Base-by-base conservation (phyloP, 2,888 invertebrate species). In the Heliconius ismenius region DNA sequence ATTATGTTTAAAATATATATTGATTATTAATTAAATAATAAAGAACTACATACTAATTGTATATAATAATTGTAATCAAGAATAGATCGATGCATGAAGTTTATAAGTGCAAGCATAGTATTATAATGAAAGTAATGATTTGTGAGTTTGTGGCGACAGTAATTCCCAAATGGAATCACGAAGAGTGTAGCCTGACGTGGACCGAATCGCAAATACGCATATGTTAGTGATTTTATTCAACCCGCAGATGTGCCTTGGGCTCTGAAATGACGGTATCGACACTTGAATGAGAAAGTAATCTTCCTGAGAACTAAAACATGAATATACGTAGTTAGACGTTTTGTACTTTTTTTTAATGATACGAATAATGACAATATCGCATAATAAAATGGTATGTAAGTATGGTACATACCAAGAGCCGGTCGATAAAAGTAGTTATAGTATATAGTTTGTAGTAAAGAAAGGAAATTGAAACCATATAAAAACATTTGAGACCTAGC, bases 121-220 rank as follows among this genome's bases (percentile, higher is more conserved):
- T 83, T 84, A 83, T 86, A 91, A 92, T 92, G 92, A 92, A 92
- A 91, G 90, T 90, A 88, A 88, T 91, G 92, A 92, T 92, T 92
- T 92, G 92, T 90, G 91, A 89, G 91, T 89, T 88, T 89, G 88
- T 88, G 89, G 89, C 90, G 92, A 91, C 90, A 87, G 89, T 89
- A 89, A 92, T 93, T 94, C 93, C 93, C 93, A 91, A 89, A 92
- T 93, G 93, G 92, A 94, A 94, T 94, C 93, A 93, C 85, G 88
- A 91, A 89, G 91, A 93, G 93, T 93, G 92, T 93, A 90, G 86
- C 84, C 83, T 79, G 81, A 83, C 91, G 92, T 90, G 91, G 87
- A 87, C 90, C 89, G 92, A 91, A 92, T 92, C 85, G 90, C 91
- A 92, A 92, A 90, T 92, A 91, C 90, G 89, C 90, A 88, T 92